phyloP scores from a whole-genome alignment of 2,113 vertebrate genomes.

The Gobius niger region DNA sequence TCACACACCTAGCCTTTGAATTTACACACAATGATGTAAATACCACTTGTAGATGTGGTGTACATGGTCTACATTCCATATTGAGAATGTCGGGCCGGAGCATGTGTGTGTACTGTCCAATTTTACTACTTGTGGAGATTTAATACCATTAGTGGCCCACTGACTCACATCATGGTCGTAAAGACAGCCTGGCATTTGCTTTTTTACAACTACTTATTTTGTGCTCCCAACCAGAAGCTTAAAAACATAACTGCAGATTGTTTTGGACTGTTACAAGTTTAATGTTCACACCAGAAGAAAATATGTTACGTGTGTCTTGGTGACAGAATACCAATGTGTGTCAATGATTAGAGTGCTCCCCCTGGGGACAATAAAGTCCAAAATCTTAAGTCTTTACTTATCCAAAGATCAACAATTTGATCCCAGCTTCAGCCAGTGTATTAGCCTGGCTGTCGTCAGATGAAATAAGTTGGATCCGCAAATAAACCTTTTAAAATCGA shows the following conservation, averaged over 20 bases:
- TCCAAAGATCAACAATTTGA: too few relatives aligned
- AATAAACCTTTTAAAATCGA: too few relatives aligned
- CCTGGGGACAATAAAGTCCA: too few relatives aligned
- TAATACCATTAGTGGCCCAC: conserved; percentile 8
- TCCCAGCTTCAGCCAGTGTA: too few relatives aligned
- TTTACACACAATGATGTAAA: conserved; percentile 9
- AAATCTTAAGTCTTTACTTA: too few relatives aligned
- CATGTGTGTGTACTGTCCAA: background rate
- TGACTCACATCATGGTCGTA: background rate
- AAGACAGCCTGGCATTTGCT: background rate
- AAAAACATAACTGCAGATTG: background rate
- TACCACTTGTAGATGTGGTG: conserved; percentile 7
- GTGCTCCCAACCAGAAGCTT: background rate
- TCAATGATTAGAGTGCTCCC: too few relatives aligned
- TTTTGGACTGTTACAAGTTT: background rate
- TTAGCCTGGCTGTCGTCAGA: too few relatives aligned
- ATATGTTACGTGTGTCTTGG: too few relatives aligned
- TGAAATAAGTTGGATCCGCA: too few relatives aligned
- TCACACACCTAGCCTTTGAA: conserved; percentile 4
- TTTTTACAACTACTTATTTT: background rate
- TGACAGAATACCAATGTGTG: too few relatives aligned
- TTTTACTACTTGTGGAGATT: background rate
- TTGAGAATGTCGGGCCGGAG: background rate
- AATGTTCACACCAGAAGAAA: background rate
- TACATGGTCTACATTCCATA: background rate